These are phyloP conservation scores for Upupa epops DNA, from an alignment of 2,113 vertebrate species.

Conservation along the genomic window DNA sequence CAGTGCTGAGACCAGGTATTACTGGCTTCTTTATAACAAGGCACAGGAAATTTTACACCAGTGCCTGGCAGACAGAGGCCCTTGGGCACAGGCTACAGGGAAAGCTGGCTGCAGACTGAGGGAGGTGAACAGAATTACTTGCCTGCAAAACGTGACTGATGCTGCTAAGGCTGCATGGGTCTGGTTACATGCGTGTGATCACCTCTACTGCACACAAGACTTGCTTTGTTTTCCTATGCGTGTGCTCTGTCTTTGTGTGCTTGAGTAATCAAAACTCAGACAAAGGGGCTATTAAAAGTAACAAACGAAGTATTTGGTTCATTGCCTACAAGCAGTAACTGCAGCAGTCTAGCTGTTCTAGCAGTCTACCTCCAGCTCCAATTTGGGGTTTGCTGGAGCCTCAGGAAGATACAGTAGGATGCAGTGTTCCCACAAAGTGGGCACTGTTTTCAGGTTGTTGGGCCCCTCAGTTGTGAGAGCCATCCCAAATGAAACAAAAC, in stretches of 20 bases:
- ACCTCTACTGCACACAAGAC: background rate
- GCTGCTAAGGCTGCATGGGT: background rate
- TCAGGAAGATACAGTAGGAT: background rate
- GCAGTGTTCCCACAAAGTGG: background rate
- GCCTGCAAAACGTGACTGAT: background rate
- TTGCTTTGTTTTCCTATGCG: background rate
- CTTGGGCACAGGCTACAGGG: background rate
- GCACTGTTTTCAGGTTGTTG: background rate
- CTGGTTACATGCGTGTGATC: background rate
- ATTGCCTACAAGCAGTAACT: background rate
- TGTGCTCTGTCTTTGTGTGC: background rate
- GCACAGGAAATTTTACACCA: background rate
- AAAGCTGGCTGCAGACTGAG: background rate
- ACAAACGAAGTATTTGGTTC: background rate
- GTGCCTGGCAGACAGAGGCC: background rate
- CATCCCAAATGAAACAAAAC: background rate
- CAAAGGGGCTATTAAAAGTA: background rate
- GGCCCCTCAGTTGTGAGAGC: background rate
- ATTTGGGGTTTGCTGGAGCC: background rate
- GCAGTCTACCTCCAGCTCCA: background rate
- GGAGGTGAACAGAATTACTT: background rate
- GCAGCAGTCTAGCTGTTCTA: background rate
- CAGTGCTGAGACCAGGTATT: background rate
- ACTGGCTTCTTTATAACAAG: background rate
- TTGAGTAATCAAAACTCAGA: background rate